phyloP scores from a whole-genome alignment of 1,140 invertebrate genomes.

The Mizuhopecten yessoensis region DNA sequence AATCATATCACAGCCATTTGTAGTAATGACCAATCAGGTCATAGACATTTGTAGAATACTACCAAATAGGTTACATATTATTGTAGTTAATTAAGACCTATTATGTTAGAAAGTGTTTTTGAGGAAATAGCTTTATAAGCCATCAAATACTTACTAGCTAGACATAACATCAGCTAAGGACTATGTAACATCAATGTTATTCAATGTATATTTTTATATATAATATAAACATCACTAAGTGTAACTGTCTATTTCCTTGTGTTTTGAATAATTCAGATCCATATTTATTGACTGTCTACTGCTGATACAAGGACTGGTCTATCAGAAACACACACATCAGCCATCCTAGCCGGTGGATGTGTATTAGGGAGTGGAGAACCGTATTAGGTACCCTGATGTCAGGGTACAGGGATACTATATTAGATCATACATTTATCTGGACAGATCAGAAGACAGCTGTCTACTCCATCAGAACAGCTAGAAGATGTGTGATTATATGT shows the following conservation, averaged over 20 bases:
- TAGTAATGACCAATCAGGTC: neutral
- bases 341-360: neutral
- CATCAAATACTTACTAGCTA: neutral
- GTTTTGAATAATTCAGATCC: constrained; percentile 23
- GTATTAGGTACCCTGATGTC: neutral
- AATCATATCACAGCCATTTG: neutral
- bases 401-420: neutral
- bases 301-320: neutral
- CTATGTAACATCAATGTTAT: neutral
- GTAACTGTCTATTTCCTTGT: neutral
- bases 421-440: neutral
- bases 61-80: neutral
- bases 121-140: no score
- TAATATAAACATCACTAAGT: neutral
- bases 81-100: neutral
- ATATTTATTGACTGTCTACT: neutral
- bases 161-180: neutral
- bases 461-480: neutral
- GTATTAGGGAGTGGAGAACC: neutral
- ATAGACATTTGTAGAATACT: neutral
- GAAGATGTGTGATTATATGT: neutral
- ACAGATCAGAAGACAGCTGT: constrained; percentile 13
- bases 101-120: neutral
- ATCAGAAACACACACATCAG: neutral
- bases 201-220: neutral